These are phyloP conservation scores for Hoplias malabaricus DNA, from an alignment of 2,113 vertebrate genomes.

Conservation along the genomic window DNA sequence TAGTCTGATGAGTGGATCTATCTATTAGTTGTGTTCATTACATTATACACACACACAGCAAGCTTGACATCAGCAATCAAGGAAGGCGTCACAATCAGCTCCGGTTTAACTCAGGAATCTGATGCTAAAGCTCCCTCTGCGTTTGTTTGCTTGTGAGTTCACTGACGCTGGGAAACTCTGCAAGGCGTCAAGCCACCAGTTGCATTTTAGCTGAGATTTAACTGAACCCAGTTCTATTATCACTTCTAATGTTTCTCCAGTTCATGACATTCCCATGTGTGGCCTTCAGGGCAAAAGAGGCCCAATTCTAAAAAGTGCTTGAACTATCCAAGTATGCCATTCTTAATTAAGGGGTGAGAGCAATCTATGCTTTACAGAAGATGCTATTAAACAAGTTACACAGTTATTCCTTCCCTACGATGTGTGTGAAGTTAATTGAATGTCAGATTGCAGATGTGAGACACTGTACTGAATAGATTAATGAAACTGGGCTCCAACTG, in stretches of 20 bases:
- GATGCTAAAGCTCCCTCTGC: background rate
- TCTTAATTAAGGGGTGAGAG: too few species aligned
- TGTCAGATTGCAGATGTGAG: too few species aligned
- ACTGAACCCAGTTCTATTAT: background rate
- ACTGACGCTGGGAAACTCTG: background rate
- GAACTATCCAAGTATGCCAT: too few species aligned
- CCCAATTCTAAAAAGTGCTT: too few species aligned
- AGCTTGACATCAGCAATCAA: conserved; percentile 40
- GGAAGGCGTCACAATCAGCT: conserved; percentile 21
- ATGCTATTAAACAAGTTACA: too few species aligned
- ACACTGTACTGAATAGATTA: too few species aligned
- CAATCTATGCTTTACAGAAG: too few species aligned
- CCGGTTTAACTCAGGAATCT: background rate
- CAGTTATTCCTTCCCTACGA: too few species aligned
- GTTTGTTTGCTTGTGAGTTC: background rate
- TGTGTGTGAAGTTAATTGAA: too few species aligned
- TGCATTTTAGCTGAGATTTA: background rate
- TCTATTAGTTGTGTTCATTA: conserved; percentile 55
- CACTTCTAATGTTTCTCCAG: background rate
- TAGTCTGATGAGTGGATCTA: conserved; percentile 53
- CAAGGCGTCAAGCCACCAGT: background rate
- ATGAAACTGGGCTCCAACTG: too few species aligned
- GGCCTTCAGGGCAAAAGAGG: too few species aligned
- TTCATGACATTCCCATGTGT: too few species aligned
- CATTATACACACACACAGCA: conserved; percentile 14